These are phyloP conservation scores for Mythimna vitellina DNA, from an alignment of 2,888 invertebrate species.

Conservation along the genomic window DNA sequence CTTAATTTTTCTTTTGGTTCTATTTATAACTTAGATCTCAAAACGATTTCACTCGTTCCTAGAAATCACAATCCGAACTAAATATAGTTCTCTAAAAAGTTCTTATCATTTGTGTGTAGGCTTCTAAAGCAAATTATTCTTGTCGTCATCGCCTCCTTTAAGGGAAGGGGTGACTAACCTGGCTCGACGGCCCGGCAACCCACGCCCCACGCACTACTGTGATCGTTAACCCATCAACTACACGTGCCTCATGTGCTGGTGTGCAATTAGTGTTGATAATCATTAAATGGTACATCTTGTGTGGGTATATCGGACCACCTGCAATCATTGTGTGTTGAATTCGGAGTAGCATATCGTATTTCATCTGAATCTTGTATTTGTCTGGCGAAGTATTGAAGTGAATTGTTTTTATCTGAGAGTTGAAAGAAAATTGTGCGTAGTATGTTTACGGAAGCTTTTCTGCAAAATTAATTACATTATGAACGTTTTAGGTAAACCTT, in stretches of 20 bases:
- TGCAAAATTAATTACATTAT: neutral
- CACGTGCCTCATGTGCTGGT: slow-evolving; percentile 19
- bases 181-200: slow-evolving; percentile 29
- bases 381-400: neutral
- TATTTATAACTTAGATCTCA: neutral
- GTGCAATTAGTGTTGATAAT: slow-evolving; percentile 29
- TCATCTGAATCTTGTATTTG: neutral
- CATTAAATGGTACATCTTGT: slow-evolving; percentile 11
- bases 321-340: slow-evolving; percentile 13
- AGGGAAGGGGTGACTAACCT: slow-evolving; percentile 44
- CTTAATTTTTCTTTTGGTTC: too few relatives aligned
- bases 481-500: neutral
- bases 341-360: neutral
- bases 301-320: neutral
- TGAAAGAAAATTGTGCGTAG: too few relatives aligned
- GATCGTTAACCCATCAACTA: slow-evolving; percentile 50
- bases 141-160: slow-evolving; percentile 19
- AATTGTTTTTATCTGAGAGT: neutral
- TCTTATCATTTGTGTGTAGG: slow-evolving; percentile 15
- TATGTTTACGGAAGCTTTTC: neutral
- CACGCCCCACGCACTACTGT: slow-evolving; percentile 38
- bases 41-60: neutral
- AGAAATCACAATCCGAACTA: neutral
- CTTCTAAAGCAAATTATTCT: slow-evolving; percentile 13
- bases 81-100: slow-evolving; percentile 12